Conservation (phyloP, 2,797 vertebrate species). For the Sebastes wilsoni region DNA sequence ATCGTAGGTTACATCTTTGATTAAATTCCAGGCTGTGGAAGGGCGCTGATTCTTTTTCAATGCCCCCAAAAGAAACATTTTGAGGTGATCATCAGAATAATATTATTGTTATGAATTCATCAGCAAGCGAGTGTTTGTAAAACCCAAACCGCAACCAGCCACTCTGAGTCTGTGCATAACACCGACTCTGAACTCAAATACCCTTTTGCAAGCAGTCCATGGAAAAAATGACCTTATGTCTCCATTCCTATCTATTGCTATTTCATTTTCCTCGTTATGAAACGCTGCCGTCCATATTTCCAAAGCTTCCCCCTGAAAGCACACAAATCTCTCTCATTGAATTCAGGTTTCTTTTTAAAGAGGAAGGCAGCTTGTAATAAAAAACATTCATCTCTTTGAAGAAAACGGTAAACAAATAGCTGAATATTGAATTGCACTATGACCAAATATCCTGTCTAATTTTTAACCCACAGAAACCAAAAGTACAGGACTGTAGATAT, state of each 20-base stretch:
- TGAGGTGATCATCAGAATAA: constrained; percentile 16
- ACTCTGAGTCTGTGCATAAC: constrained; percentile 14
- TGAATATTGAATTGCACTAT: background rate
- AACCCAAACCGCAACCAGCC: constrained; percentile 46
- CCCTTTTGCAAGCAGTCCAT: constrained; percentile 49
- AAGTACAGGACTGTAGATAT: background rate
- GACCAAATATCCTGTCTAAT: constrained; percentile 1
- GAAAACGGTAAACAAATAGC: constrained; percentile 3
- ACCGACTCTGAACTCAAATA: constrained; percentile 48
- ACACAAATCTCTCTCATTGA: constrained; percentile 24
- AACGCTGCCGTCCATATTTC: constrained; percentile 50
- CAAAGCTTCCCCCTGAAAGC: constrained; percentile 40
- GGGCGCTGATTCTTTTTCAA: background rate
- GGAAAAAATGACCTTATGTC: constrained; percentile 77
- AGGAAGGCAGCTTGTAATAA: constrained; percentile 17
- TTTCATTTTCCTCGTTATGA: constrained; percentile 71
- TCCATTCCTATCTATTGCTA: constrained; percentile 74
- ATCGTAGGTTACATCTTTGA: constrained; percentile 47
- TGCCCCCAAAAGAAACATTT: background rate
- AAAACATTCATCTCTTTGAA: constrained; percentile 10
- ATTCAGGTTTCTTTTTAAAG: constrained; percentile 2
- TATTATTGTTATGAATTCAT: constrained; percentile 29
- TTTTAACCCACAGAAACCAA: constrained; percentile 1
- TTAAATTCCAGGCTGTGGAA: constrained; percentile 33
- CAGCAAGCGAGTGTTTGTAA: constrained; percentile 25